Percentiles rank a stretch among this genome's conserved stretches.
Evolutionary conservation across 1,140 invertebrate genomes (phyloP).

Genomic region (Habropoda laboriosa): DNA sequence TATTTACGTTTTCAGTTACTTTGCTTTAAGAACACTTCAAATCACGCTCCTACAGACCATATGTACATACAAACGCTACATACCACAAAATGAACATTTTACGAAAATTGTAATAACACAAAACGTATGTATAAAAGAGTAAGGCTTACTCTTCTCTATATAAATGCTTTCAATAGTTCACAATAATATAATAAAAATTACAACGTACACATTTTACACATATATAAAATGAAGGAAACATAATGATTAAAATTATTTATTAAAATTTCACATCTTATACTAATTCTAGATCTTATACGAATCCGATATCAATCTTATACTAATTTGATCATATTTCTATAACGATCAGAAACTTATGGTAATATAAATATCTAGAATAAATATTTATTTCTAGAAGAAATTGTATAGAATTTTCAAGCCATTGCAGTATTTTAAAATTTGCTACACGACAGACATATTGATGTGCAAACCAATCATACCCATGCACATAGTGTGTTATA

Average conservation of each 20-base stretch:
- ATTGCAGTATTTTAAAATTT: constrained; percentile 10
- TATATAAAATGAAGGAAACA: background rate
- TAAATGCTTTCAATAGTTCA: no score
- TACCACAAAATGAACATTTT: background rate
- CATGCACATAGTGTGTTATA: background rate
- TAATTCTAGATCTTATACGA: no score
- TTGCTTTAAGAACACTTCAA: background rate
- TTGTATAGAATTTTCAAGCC: background rate
- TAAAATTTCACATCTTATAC: background rate
- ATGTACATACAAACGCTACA: no score
- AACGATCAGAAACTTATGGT: background rate
- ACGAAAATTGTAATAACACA: background rate
- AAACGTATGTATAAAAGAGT: no score
- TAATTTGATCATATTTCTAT: no score
- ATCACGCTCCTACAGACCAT: background rate
- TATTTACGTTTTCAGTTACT: background rate
- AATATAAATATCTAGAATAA: background rate
- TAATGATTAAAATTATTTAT: background rate
- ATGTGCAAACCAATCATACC: constrained; percentile 8
- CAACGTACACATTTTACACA: background rate
- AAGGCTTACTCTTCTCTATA: no score
- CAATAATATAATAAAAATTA: background rate
- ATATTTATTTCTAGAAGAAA: background rate
- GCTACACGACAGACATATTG: constrained; percentile 11
- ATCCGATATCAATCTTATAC: background rate